Evolutionary conservation across 2,888 invertebrate genomes (phyloP), one percentile per base, ranked within the genome.

Genomic region (Apotomis capreana): DNA sequence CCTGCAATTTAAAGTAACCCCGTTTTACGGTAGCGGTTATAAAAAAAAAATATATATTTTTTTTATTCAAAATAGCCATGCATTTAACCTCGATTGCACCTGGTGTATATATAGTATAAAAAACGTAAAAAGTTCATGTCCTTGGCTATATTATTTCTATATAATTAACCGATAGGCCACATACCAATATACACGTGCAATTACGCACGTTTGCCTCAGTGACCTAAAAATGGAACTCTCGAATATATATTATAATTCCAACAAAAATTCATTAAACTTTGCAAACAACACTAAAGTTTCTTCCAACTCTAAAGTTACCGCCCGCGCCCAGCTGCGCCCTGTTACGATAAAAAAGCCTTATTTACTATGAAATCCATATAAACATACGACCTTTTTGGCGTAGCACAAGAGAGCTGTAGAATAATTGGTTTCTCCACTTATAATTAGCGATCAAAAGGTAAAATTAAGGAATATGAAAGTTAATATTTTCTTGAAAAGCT

Each of bases 231-330:
- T 44, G 40, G 57, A 71, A 61, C 58, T 54, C 51, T 51, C 51
- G 12, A 15, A 69, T 40, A 61, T 71, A 63, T n/a, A n/a, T n/a
- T n/a, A n/a, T 40, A 63, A 71, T 62, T 70, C 12, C 52, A 4
- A 36, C 67, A 71, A 71, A 68, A 71, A 71, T 71, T 71, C 67
- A 68, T 68, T 68, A 57, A 71, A 71, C 67, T 71, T 71, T 61
- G 37, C 26, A 13, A 71, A 68, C 57, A 71, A 71, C 60, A 71
- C 61, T 57, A 61, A 71, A 71, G 61, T 71, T 71, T 36, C 13
- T 13, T 13, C 49, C 40, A 54, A 44, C 64, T 70, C 9, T n/a
- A 0, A 12, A 10, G 49, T 67, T 57, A 26, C 40, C n/a, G 9
- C 51, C 26, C 44, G 44, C 49, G 62, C 68, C 71, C 71, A 68